These are phyloP conservation scores for Acipenser oxyrinchus DNA, from an alignment of 2,797 vertebrate species.

Conservation along the genomic window DNA sequence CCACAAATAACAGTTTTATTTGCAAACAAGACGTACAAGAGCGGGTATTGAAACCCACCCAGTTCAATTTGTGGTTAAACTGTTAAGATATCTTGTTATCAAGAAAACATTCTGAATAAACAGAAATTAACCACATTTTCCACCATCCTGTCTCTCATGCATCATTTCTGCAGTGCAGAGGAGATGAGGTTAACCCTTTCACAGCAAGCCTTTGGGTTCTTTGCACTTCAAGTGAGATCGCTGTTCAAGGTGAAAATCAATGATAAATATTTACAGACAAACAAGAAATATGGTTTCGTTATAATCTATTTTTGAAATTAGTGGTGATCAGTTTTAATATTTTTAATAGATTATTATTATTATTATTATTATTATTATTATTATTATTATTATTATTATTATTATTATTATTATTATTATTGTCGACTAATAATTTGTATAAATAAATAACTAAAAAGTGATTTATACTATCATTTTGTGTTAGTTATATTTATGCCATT, in stretches of 20 bases:
- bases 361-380: too few relatives aligned
- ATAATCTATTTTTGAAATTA: not conserved
- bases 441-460: too few relatives aligned
- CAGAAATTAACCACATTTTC: conserved; percentile 21
- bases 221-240: too few relatives aligned
- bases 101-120: conserved; percentile 11
- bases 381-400: too few relatives aligned
- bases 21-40: conserved; percentile 11
- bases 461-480: too few relatives aligned
- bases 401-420: too few relatives aligned
- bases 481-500: too few relatives aligned
- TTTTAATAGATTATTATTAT: too few relatives aligned
- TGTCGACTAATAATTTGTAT: too few relatives aligned
- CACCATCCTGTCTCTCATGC: conserved; percentile 3
- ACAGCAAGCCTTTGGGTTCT: not conserved
- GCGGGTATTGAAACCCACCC: conserved; percentile 19
- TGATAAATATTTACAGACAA: too few relatives aligned
- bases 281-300: not conserved
- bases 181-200: not conserved
- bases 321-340: not conserved
- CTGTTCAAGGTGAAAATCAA: too few relatives aligned
- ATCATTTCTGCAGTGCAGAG: not conserved
- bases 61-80: conserved; percentile 26
- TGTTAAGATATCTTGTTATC: conserved; percentile 21
- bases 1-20: conserved; percentile 23